Evolutionary conservation across 1,140 invertebrate genomes (phyloP).

Genomic region (Procambarus virginalis): DNA sequence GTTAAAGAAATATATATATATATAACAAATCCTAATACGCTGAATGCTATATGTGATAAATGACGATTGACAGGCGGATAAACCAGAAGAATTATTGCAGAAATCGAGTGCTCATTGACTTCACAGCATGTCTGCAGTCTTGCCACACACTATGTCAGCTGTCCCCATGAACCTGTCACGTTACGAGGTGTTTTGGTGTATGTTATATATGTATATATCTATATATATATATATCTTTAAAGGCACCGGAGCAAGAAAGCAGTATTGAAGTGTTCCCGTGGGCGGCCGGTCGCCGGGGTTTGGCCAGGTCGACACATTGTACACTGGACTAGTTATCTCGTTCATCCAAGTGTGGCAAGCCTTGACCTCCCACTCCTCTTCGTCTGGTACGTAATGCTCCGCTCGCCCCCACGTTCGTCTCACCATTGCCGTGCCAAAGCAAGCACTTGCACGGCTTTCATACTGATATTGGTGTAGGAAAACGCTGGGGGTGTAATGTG

Average conservation of each 20-base stretch:
- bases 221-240: neutral
- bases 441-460: neutral
- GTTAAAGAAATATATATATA: too few species aligned
- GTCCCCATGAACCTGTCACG: too few species aligned
- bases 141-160: too few species aligned
- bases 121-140: too few species aligned
- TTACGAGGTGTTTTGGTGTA: too few species aligned
- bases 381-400: neutral
- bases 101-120: too few species aligned
- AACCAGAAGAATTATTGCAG: too few species aligned
- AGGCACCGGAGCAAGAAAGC: conserved; percentile 38
- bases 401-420: conserved; percentile 4
- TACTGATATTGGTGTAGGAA: neutral
- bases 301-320: conserved; percentile 27
- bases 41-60: too few species aligned
- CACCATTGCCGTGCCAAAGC: neutral
- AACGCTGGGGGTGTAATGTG: neutral
- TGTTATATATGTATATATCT: too few species aligned
- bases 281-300: neutral
- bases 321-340: conserved; percentile 52
- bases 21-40: too few species aligned
- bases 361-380: conserved; percentile 18
- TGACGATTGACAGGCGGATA: too few species aligned
- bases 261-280: conserved; percentile 13
- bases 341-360: conserved; percentile 52